Percentiles rank a stretch among this genome's conserved stretches.
These are phyloP conservation scores for Platycnemis pennipes DNA, from an alignment of 2,888 invertebrate species.

Conservation along the genomic window DNA sequence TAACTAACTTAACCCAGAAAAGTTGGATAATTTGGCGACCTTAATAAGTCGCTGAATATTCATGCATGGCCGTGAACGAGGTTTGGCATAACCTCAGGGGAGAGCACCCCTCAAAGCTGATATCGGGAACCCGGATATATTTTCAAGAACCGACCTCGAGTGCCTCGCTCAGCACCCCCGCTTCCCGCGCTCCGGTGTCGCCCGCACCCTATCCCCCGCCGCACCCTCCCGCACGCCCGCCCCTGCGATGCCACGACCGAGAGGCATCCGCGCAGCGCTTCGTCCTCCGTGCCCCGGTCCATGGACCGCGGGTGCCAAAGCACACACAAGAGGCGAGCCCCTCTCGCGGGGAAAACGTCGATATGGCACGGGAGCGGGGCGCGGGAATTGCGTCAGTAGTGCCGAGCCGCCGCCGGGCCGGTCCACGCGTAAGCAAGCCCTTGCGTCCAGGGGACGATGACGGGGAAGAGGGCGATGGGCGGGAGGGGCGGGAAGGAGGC, in stretches of 20 bases:
- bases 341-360: neutral
- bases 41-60: too few species aligned
- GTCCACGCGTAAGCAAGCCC: neutral
- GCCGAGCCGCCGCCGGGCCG: neutral
- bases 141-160: too few species aligned
- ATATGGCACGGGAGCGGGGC: neutral
- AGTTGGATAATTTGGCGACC: too few species aligned
- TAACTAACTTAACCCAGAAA: too few species aligned
- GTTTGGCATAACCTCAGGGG: too few species aligned
- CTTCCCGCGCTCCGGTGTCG: neutral
- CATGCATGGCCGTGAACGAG: too few species aligned
- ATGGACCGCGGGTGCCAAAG: slow-evolving; percentile 8
- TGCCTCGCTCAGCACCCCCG: neutral
- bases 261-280: neutral
- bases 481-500: too few species aligned
- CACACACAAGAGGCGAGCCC: neutral
- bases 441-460: neutral
- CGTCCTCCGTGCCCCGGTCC: neutral
- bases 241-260: neutral
- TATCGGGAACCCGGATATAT: too few species aligned
- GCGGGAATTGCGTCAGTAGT: neutral
- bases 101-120: too few species aligned
- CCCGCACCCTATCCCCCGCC: neutral
- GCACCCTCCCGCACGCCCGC: too few species aligned
- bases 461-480: neutral